Percentiles rank a stretch among this genome's conserved stretches.
phyloP scores from a whole-genome alignment of 2,888 invertebrate genomes.

The Onchidella celtica region DNA sequence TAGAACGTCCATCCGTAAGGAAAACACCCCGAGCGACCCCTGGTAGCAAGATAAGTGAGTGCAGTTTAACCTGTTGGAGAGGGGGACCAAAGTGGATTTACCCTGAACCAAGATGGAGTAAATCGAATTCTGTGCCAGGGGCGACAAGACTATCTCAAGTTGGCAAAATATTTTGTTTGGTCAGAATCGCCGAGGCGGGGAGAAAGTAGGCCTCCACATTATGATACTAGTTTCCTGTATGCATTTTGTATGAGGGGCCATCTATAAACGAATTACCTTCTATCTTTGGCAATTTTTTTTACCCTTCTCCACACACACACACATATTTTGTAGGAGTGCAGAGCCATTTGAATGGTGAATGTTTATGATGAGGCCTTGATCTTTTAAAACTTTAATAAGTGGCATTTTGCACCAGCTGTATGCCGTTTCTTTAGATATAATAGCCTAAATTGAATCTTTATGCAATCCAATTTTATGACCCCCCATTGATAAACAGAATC shows the following conservation, averaged over 20 bases:
- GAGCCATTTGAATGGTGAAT: too few species aligned
- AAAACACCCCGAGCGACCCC: neutral
- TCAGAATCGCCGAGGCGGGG: neutral
- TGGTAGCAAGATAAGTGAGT: neutral
- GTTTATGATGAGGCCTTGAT: too few species aligned
- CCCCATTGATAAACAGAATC: too few species aligned
- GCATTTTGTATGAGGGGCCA: neutral
- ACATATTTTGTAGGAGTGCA: too few species aligned
- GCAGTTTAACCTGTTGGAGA: neutral
- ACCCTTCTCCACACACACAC: too few species aligned
- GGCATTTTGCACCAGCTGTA: too few species aligned
- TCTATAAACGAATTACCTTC: neutral
- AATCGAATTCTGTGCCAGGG: neutral
- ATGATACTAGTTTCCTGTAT: neutral
- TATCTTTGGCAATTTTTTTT: too few species aligned
- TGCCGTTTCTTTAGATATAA: too few species aligned
- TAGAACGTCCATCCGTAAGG: neutral
- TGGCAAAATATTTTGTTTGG: neutral
- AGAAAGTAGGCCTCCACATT: neutral
- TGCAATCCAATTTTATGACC: too few species aligned
- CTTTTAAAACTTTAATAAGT: too few species aligned
- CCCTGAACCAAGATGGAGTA: neutral
- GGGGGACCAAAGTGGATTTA: conserved; percentile 7
- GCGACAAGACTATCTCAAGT: neutral
- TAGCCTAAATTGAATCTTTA: too few species aligned